A percentile compares a stretch with the other conserved stretches of the same genome.
Conservation (phyloP, 1,140 invertebrate genomes). For the Parapsyche elsis region DNA sequence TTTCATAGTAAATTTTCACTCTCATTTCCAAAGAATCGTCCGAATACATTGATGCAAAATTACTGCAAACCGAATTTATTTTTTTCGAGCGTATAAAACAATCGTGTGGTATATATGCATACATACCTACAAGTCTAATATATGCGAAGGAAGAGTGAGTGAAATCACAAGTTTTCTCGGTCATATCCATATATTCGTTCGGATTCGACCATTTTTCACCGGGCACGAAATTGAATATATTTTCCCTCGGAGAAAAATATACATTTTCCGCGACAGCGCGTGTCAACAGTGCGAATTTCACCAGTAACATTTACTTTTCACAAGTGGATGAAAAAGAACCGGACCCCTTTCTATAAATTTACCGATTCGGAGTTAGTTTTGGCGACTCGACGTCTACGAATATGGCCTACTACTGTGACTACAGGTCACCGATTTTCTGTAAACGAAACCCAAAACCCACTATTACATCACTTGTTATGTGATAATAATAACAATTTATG, state of each 20-base stretch:
- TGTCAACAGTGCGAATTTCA: background rate
- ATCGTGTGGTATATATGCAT: no score
- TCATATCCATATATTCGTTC: no score
- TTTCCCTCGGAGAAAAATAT: constrained; percentile 1
- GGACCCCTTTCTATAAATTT: constrained; percentile 20
- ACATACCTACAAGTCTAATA: no score
- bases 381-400: constrained; percentile 18
- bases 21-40: no score
- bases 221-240: background rate
- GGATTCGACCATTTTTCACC: no score
- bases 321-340: constrained; percentile 30
- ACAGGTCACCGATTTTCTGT: constrained; percentile 35
- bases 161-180: no score
- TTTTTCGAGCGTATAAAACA: no score
- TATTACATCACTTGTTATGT: background rate
- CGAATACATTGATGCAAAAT: no score
- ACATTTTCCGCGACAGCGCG: background rate
- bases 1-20: no score
- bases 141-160: no score
- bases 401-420: background rate
- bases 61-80: no score
- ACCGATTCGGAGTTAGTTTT: background rate
- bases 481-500: background rate
- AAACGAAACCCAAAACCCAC: background rate
- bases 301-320: constrained; percentile 14